A percentile compares a stretch with the other conserved stretches of the same genome.
Conservation (phyloP, 2,113 vertebrate genomes). For the Onychostoma macrolepis region DNA sequence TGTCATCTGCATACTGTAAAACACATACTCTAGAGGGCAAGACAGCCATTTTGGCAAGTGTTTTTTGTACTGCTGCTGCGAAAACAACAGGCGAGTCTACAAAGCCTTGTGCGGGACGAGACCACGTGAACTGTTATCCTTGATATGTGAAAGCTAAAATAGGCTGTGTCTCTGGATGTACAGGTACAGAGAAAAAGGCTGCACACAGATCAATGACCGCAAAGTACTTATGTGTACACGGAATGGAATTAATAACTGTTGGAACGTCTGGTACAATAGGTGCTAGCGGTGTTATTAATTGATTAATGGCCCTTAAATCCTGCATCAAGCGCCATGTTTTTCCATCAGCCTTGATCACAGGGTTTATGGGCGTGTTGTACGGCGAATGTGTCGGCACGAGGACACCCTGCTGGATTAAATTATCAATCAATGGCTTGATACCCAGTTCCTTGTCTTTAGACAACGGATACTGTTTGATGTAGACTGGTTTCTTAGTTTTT, state of each 20-base stretch:
- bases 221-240: background rate
- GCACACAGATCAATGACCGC: background rate
- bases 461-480: conserved; percentile 13
- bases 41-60: background rate
- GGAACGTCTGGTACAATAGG: background rate
- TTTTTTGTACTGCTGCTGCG: background rate
- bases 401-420: background rate
- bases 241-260: background rate
- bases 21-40: background rate
- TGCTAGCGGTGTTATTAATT: background rate
- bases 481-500: background rate
- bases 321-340: background rate
- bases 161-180: too few relatives aligned
- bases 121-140: too few relatives aligned
- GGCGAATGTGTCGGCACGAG: background rate
- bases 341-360: background rate
- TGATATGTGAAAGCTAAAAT: too few relatives aligned
- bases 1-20: background rate
- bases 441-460: background rate
- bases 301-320: background rate
- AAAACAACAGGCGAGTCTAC: background rate
- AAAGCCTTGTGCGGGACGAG: too few relatives aligned
- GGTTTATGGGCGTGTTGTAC: background rate
- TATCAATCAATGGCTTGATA: background rate
- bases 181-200: too few relatives aligned